Evolutionary conservation across 2,888 invertebrate species (phyloP).

Genomic region (Nemotelus pantherinus): DNA sequence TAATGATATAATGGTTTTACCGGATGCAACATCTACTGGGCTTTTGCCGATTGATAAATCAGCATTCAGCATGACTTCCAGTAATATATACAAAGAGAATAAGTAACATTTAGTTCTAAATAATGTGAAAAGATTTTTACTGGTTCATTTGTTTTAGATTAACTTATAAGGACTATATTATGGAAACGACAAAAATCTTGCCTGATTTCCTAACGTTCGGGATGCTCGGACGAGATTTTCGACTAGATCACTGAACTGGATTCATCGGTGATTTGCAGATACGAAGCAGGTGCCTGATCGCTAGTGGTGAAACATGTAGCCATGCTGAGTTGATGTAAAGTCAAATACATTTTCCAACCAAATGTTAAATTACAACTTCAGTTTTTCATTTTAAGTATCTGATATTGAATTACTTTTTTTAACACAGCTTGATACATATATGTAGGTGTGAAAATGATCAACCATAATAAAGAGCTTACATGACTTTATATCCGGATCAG

Average conservation of each 20-base stretch:
- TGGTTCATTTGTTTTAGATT: background rate
- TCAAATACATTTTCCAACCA: no score
- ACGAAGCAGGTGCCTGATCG: no score
- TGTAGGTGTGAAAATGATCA: no score
- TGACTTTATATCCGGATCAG: no score
- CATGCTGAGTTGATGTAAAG: no score
- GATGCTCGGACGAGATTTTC: constrained; percentile 66
- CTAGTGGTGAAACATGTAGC: no score
- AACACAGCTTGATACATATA: no score
- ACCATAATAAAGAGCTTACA: no score
- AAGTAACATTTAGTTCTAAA: constrained; percentile 28
- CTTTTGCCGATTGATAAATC: constrained; percentile 66
- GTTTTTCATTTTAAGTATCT: no score
- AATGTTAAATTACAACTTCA: no score
- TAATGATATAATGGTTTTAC: constrained; percentile 53
- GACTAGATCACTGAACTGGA: constrained; percentile 55
- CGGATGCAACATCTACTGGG: constrained; percentile 66
- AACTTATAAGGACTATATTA: constrained; percentile 45
- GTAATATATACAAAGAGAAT: background rate
- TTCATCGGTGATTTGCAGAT: no score
- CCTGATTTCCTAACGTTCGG: constrained; percentile 66
- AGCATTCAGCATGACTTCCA: constrained; percentile 58
- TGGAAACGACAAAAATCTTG: constrained; percentile 44
- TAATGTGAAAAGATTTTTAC: background rate
- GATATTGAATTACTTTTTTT: no score